Base-by-base conservation (phyloP, 2,888 invertebrate species). In the Clanis bilineata region DNA sequence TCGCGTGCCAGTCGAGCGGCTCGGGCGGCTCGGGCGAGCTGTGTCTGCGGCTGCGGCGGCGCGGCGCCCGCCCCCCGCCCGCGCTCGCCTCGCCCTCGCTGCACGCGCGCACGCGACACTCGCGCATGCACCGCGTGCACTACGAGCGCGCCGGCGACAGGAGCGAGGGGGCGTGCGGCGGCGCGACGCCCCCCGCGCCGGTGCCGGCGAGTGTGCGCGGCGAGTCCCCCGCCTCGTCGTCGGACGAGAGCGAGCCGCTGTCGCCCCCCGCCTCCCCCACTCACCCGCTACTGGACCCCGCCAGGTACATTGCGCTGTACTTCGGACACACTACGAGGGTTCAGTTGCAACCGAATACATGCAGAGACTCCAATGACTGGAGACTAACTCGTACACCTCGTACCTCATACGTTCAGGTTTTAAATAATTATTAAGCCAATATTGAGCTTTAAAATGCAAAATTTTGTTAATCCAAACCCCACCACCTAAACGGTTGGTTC, bases 201-300 rank as follows among this genome's bases (percentile, higher is more conserved):
- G 62, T 45, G 44, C 12, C 62, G 45, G 36, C 59, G 3, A 39
- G 39, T 36, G 63, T 58, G 54, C 55, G 65, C 58, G 57, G 62
- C 18, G 60, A 41, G 28, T 36, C 64, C 56, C 62, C 64, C 64
- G 67, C 63, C 39, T 69, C 70, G 44, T 82, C 82, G 9, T 83
- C 84, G 3, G 86, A 85, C 71, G 88, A 83, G 64, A 88, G 88
- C 78, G 90, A 88, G 75, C 74, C 86, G 69, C 81, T 86, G 67
- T 90, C 90, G 41, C 89, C 88, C 71, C 90, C 90, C 67, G 90
- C 88, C 63, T 88, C 91, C 68, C 90, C 83, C 73, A 77, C 82
- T 60, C 83, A 73, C 5, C 74, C 74, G 70, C 82, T 74, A 63
- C 70, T 72, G 36, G 83, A 86, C 68, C 77, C 76, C 68, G 74